Percentiles rank a stretch among this genome's conserved stretches.
Evolutionary conservation across 2,888 invertebrate species (phyloP).

Genomic region (Volucella zonaria): DNA sequence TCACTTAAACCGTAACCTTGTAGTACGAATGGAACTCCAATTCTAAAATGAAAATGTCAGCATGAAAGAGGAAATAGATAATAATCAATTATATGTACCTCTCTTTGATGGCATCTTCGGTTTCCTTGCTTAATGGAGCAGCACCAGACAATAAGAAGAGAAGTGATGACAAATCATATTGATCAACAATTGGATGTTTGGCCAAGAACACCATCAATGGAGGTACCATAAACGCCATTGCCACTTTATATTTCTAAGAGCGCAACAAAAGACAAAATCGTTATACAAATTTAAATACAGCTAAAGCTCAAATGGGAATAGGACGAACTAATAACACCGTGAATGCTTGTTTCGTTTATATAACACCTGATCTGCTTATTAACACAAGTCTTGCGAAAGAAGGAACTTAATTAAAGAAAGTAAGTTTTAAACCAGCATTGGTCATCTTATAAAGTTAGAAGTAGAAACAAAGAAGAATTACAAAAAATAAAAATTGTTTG

Average conservation of each 20-base stretch:
- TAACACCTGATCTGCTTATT: no score
- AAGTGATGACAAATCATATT: conserved; percentile 89
- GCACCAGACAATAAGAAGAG: conserved; percentile 90
- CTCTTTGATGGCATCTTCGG: conserved; percentile 84
- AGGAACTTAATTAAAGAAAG: no score
- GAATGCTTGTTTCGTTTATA: no score
- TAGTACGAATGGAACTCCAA: conserved; percentile 84
- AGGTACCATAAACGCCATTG: conserved; percentile 89
- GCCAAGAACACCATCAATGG: conserved; percentile 92
- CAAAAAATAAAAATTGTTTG: no score
- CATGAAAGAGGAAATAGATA: background rate
- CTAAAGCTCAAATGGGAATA: no score
- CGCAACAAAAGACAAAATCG: no score
- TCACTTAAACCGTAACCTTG: conserved; percentile 93
- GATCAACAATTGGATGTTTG: conserved; percentile 89
- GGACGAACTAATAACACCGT: no score
- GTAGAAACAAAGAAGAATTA: no score
- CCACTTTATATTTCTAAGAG: conserved; percentile 84
- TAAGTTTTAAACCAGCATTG: no score
- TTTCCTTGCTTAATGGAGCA: conserved; percentile 90
- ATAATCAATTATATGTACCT: conserved; percentile 81
- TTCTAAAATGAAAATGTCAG: conserved; percentile 67
- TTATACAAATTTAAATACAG: no score
- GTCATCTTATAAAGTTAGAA: no score
- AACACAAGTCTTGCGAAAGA: no score